Percentiles rank a stretch among this genome's conserved stretches.
Conservation (phyloP, 2,113 vertebrate genomes). For the Fregata magnificens region DNA sequence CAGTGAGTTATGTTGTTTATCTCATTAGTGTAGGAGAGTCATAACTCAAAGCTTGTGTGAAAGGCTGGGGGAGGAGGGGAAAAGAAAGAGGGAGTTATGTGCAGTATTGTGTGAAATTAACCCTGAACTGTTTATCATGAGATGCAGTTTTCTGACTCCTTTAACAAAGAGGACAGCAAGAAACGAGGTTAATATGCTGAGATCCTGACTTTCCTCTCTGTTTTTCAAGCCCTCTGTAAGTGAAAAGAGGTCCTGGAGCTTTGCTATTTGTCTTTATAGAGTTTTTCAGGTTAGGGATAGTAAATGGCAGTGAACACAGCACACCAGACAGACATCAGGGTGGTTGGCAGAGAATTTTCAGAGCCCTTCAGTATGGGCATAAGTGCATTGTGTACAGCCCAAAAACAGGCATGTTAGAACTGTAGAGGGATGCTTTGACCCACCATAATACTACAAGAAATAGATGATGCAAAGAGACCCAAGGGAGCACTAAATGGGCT, state of each 20-base stretch:
- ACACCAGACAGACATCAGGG: not conserved
- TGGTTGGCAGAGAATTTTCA: not conserved
- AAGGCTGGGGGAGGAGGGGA: not conserved
- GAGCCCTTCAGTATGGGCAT: not conserved
- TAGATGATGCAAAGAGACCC: not conserved
- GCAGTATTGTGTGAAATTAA: conserved; percentile 72
- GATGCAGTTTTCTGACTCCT: conserved; percentile 28
- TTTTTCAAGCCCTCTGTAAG: not conserved
- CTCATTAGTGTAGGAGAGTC: conserved; percentile 76
- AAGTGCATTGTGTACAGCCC: not conserved
- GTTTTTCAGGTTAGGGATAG: not conserved
- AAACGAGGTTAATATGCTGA: not conserved
- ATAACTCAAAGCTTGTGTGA: conserved; percentile 70
- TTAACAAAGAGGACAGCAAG: conserved; percentile 19
- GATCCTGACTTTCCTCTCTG: not conserved
- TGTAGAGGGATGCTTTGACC: not conserved
- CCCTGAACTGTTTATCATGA: conserved; percentile 52
- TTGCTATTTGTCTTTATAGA: not conserved
- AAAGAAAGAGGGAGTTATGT: conserved; percentile 40
- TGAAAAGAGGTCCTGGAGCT: not conserved
- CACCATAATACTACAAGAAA: not conserved
- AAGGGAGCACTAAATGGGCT: conserved; percentile 1
- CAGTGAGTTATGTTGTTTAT: conserved; percentile 77
- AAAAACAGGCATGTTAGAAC: not conserved
- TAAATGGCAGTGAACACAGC: not conserved